Conservation (phyloP, 2,113 vertebrate species). For the Pseudorasbora parva region DNA sequence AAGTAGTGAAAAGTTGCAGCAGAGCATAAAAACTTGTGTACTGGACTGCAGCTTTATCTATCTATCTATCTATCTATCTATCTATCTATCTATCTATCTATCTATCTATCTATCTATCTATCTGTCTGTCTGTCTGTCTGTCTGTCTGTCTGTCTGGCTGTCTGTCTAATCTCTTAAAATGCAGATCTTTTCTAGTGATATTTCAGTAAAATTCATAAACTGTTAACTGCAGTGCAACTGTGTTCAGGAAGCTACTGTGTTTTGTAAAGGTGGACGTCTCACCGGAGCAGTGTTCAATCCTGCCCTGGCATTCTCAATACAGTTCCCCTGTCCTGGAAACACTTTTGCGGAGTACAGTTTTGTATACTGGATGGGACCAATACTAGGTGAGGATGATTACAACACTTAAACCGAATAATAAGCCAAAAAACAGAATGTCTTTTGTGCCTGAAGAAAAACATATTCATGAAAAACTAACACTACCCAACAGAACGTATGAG, state of each 20-base stretch:
- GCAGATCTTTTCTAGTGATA: background rate
- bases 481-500: background rate
- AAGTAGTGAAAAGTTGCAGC: too few relatives aligned
- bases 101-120: background rate
- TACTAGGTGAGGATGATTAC: constrained; percentile 80
- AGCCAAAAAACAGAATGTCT: background rate
- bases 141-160: background rate
- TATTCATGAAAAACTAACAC: background rate
- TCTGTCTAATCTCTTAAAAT: background rate
- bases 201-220: background rate
- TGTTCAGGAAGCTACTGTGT: constrained; percentile 6
- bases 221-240: background rate
- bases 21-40: too few relatives aligned
- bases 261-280: constrained; percentile 81
- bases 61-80: background rate
- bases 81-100: background rate
- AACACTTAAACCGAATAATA: background rate
- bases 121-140: too few relatives aligned
- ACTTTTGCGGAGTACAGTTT: constrained; percentile 79
- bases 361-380: constrained; percentile 90
- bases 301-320: constrained; percentile 87
- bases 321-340: constrained; percentile 84
- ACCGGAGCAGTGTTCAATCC: constrained; percentile 94
- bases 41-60: too few relatives aligned
- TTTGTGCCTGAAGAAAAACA: background rate